Evolutionary conservation across 2,888 invertebrate genomes (phyloP), one percentile per base, ranked within the genome.

Genomic region (Monochamus alternatus): DNA sequence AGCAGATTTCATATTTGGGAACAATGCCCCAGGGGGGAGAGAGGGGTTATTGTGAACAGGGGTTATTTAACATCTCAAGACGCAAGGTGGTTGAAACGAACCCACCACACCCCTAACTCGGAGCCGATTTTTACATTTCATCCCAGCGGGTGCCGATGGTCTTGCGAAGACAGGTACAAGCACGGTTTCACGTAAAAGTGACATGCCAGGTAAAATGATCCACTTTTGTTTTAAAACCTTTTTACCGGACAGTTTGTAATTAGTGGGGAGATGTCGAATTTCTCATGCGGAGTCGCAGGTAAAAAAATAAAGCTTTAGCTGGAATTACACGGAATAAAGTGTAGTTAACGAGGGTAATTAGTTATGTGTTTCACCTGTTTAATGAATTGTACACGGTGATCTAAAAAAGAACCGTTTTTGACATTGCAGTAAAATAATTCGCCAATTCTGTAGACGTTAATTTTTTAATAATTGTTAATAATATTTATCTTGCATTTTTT

Each of bases 1-100:
- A 84, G 86, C 85, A 85, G 87, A 87, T 85, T 87, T 87, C 86
- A 85, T 86, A 86, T 86, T 84, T 75, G 71, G 81, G 85, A 85
- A 85, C 85, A 86, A 86, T 84, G 79, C 70, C 69, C 60, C 55
- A 14, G 77, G 69, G 76, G 77, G 68, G 73, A 70, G 67, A 81
- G 80, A 77, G 76, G 77, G 75, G 75, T 77, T 76, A 75, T 78
- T 79, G 84, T 84, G 84, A 83, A 84, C 81, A 82, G 80, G 38
- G 82, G 79, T 81, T 85, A 86, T 86, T 86, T 85, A 83, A 85
- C 84, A 84, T 85, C 83, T 84, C 80, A 80, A 83, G 81, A 84
- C 83, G 87, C 87, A 87, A 87, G 86, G 87, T 87, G 87, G 85
- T 83, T 86, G 85, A 86, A 86, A 85, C 83, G 83, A 81, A 83